Conservation (phyloP, 2,797 vertebrate genomes). For the Columba guinea region DNA sequence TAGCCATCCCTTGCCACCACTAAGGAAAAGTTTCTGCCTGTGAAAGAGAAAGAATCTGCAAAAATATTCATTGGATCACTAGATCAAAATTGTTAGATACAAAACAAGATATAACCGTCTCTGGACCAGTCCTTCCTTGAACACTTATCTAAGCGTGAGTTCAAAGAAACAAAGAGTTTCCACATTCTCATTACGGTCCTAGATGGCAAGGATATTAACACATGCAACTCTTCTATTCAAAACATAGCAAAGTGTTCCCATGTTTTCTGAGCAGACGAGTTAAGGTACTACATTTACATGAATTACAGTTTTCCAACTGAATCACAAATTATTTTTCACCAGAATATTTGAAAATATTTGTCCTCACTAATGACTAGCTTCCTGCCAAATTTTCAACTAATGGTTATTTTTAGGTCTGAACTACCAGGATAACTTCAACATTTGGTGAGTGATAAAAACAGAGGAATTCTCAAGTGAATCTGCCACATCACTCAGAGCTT, state of each 20-base stretch:
- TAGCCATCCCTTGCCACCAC: background rate
- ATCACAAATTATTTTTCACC: background rate
- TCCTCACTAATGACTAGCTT: background rate
- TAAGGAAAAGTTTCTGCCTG: background rate
- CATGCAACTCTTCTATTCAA: background rate
- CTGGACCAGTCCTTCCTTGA: background rate
- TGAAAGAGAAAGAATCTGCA: background rate
- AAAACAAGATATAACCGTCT: background rate
- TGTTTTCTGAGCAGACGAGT: background rate
- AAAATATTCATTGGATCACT: background rate
- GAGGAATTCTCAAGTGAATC: background rate
- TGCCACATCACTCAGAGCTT: background rate
- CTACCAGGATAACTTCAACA: background rate
- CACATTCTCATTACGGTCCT: background rate
- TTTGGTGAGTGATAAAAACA: background rate
- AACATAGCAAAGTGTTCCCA: background rate
- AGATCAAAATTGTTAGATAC: background rate
- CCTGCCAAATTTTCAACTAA: background rate
- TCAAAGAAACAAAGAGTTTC: background rate
- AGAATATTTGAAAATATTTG: background rate
- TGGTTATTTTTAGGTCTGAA: background rate
- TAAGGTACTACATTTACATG: background rate
- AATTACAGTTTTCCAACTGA: background rate
- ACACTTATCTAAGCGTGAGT: background rate
- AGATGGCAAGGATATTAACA: background rate